Evolutionary conservation across 2,888 invertebrate species (phyloP).

Genomic region (Tetragnatha montana): DNA sequence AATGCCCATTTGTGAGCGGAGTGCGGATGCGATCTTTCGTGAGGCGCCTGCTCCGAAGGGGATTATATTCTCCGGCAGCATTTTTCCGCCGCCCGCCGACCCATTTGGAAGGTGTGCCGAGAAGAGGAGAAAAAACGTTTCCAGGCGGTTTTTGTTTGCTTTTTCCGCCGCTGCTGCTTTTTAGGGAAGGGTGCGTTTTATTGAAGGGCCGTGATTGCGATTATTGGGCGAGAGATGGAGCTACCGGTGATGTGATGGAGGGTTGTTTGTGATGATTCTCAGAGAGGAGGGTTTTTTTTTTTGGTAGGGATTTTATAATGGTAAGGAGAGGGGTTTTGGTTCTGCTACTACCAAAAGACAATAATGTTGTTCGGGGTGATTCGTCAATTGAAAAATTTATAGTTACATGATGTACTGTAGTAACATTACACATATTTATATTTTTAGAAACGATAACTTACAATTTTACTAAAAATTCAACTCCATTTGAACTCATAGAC

Average conservation of each 20-base stretch:
- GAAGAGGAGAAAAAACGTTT: slow-evolving; percentile 12
- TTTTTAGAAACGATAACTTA: no score
- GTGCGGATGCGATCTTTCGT: slow-evolving; percentile 57
- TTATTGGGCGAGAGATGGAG: slow-evolving; percentile 21
- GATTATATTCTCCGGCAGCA: slow-evolving; percentile 64
- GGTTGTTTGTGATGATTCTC: not conserved
- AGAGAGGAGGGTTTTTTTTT: not conserved
- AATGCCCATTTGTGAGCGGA: slow-evolving; percentile 69
- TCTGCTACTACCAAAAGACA: no score
- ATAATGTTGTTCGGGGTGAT: no score
- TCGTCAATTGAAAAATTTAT: no score
- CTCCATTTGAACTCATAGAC: no score
- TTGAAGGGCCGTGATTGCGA: slow-evolving; percentile 47
- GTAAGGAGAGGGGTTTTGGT: no score
- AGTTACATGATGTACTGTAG: no score
- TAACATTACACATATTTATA: no score
- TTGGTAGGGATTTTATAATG: not conserved
- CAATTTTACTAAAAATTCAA: no score
- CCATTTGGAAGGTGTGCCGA: slow-evolving; percentile 36
- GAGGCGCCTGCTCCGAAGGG: slow-evolving; percentile 41
- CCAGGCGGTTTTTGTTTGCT: slow-evolving; percentile 40
- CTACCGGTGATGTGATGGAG: not conserved
- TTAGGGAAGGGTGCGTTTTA: slow-evolving; percentile 15
- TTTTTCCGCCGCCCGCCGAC: slow-evolving; percentile 52
- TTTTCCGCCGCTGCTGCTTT: not conserved